phyloP scores from a whole-genome alignment of 1,140 invertebrate genomes.

The Drosophila littoralis region DNA sequence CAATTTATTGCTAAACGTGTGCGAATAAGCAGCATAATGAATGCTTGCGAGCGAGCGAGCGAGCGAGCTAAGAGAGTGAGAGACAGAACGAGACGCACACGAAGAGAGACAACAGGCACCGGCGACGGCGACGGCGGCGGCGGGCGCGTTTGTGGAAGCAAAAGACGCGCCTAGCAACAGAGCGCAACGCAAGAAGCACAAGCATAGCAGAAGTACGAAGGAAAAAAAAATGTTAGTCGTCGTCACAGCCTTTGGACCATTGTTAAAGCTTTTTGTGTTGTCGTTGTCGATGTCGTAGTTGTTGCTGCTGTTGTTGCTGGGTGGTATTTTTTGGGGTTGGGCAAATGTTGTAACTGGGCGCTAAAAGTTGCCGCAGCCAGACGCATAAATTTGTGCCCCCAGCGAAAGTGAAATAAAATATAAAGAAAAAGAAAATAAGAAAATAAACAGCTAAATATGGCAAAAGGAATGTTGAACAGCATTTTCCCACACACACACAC shows the following conservation, averaged over 20 bases:
- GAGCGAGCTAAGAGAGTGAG: slow-evolving; percentile 13
- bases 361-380: slow-evolving; percentile 16
- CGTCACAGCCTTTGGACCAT: slow-evolving; percentile 24
- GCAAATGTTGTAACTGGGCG: slow-evolving; percentile 33
- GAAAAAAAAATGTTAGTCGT: slow-evolving; percentile 5
- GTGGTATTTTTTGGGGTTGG: slow-evolving; percentile 19
- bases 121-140: not conserved
- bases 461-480: slow-evolving; percentile 5
- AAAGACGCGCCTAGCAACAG: slow-evolving; percentile 71
- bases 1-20: slow-evolving; percentile 81
- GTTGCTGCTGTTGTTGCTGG: slow-evolving; percentile 2
- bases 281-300: not conserved
- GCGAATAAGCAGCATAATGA: slow-evolving; percentile 66
- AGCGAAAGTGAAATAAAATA: slow-evolving; percentile 40
- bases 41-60: slow-evolving; percentile 27
- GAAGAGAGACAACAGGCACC: slow-evolving; percentile 2
- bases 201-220: slow-evolving; percentile 20
- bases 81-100: slow-evolving; percentile 19
- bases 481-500: slow-evolving; percentile 2
- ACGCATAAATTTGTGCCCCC: slow-evolving; percentile 35
- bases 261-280: slow-evolving; percentile 33
- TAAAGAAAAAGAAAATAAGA: slow-evolving; percentile 7
- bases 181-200: not conserved
- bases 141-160: slow-evolving; percentile 5
- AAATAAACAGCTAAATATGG: slow-evolving; percentile 11